Base-by-base conservation (phyloP, 2,888 invertebrate species). In the Scaptomyza tumidula region DNA sequence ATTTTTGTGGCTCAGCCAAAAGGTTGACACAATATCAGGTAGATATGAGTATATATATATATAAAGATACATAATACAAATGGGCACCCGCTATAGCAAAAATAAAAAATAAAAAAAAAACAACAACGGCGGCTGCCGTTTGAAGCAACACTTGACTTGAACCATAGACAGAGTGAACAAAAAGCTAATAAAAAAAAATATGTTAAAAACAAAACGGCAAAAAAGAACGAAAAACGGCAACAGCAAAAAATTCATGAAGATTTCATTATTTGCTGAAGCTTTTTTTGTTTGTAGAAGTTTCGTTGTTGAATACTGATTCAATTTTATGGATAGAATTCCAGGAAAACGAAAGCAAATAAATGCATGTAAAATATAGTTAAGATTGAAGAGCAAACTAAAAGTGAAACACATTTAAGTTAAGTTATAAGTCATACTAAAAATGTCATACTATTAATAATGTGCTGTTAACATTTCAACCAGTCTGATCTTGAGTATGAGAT, bases 11-110 rank as follows among this genome's bases (percentile, higher is more conserved):
- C 73, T 71, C 31, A 70, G 68, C 75, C 70, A 63, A 78, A 86
- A 73, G 80, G 83, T 88, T 84, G 83, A 88, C 83, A 84, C 83
- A 84, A 85, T 16, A 41, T 88, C 88, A 83, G 83, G 88, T 87
- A 83, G 88, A 78, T 73, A 68, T 78, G 60, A 58, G 58, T 16
- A 44, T 48, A 60, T 68, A 43, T 14, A 24, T 13, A 43, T 67
- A 60, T 49, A 68, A n/a, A 45, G 41, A 62, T 68, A 41, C 11
- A 24, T 14, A 43, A 43, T 67, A 60, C 44, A 68, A 14, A 45
- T 41, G 54, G 49, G 44, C 58, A 61, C 75, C 56, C 69, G 56
- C 68, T 57, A 41, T 41, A 49, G 29, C 14, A 13, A 5, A 48
- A 31, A 6, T 29, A 29, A 6, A 29, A 29, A 13, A 5, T 31